Base-by-base conservation (phyloP, 2,888 invertebrate genomes). In the Clostera curtula region DNA sequence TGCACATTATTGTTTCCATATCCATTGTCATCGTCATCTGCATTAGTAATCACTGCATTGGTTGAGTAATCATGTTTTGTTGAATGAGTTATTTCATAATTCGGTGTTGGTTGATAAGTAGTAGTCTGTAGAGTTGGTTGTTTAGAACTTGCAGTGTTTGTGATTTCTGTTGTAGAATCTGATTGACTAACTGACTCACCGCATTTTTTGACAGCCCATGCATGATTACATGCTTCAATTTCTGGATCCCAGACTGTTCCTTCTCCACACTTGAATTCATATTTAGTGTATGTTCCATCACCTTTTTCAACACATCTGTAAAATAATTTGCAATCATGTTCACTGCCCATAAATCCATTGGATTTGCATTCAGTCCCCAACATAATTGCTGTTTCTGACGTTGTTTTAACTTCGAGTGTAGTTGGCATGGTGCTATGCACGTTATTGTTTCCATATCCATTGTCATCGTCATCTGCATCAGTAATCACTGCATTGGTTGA, bases 251-350 rank as follows among this genome's bases (percentile, higher is more conserved):
- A 89, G 10, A 85, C 86, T 2, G 89, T 89, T 17, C 87, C 88
- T 35, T 76, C 73, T 3, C 87, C 86, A 49, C 88, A 88, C 5
- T 70, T 57, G 54, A 87, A 88, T 39, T 86, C 84, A 39, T 85
- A 85, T 45, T 74, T 83, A 3, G 58, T 82, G 36, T 57, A 85
- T 9, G 67, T 62, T 29, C 73, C 69, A 34, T 53, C 59, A 7
- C 80, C 80, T 34, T 75, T 71, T 31, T 71, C 67, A 0, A 90
- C 88, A 51, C 91, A 91, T 38, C 90, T 79, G 43, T 89, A 89
- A 66, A 91, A 91, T 50, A 88, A 90, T 31, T 73, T 85, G 43
- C 91, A 91, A 46, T 90, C 82, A 11, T 72, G 51, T 32, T 45
- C 24, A 35, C 58, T 68, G 54, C 87, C 85, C 51, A 87, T 85